These are phyloP conservation scores for Orius insidiosus DNA, from an alignment of 1,140 invertebrate genomes.

Conservation along the genomic window DNA sequence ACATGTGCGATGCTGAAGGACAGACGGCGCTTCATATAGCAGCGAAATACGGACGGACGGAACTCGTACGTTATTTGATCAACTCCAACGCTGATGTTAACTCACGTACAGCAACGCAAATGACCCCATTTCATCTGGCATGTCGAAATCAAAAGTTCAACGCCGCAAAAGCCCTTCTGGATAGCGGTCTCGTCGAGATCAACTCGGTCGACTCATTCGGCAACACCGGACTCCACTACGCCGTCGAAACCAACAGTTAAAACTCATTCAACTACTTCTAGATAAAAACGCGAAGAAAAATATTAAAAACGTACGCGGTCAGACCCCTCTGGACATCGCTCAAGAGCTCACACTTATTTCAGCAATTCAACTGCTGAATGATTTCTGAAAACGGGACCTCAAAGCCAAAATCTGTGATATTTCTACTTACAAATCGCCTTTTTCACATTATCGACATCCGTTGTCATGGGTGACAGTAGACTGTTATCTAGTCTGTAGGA, in stretches of 20 bases:
- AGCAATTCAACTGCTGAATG: slow-evolving; percentile 28
- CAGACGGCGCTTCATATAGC: slow-evolving; percentile 36
- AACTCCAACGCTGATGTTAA: slow-evolving; percentile 34
- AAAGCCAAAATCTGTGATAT: too few species aligned
- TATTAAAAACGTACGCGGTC: slow-evolving; percentile 34
- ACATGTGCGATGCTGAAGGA: slow-evolving; percentile 26
- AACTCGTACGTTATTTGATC: slow-evolving; percentile 32
- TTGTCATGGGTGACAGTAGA: too few species aligned
- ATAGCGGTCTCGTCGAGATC: slow-evolving; percentile 38
- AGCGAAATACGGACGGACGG: slow-evolving; percentile 28
- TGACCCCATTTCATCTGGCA: slow-evolving; percentile 37
- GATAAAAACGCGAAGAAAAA: slow-evolving; percentile 36
- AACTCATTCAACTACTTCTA: slow-evolving; percentile 39
- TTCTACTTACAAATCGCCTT: too few species aligned
- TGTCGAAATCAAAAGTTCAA: slow-evolving; percentile 28
- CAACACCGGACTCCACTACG: slow-evolving; percentile 50
- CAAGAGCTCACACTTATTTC: slow-evolving; percentile 35
- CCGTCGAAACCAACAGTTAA: slow-evolving; percentile 36
- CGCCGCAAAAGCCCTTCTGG: slow-evolving; percentile 32
- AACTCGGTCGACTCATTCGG: slow-evolving; percentile 44
- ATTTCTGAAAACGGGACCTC: slow-evolving; percentile 2
- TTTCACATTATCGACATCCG: too few species aligned
- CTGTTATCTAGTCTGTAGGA: too few species aligned
- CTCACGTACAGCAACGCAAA: slow-evolving; percentile 29
- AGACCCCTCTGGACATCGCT: slow-evolving; percentile 35